Conservation (phyloP, 2,113 vertebrate genomes). For the Lepus europaeus region DNA sequence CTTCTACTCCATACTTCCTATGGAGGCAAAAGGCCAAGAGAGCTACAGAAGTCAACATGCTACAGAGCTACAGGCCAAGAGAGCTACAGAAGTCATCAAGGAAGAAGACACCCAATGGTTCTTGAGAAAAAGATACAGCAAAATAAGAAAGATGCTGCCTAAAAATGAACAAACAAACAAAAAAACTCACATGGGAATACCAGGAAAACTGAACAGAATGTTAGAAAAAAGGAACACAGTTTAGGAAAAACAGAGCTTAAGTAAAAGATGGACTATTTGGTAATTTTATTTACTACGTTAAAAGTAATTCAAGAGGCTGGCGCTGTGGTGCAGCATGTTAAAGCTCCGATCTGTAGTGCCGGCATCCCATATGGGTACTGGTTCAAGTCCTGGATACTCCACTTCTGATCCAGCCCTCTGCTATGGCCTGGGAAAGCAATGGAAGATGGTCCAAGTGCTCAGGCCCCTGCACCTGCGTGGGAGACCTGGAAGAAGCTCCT, state of each 20-base stretch:
- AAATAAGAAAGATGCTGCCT: slow-evolving; percentile 10
- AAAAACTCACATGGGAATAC: background rate
- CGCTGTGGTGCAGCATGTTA: no score
- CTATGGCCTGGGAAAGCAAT: no score
- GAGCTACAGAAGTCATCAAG: slow-evolving; percentile 1
- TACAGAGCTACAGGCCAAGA: background rate
- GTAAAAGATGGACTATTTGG: background rate
- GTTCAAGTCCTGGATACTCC: no score
- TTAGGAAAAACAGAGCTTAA: slow-evolving; percentile 50
- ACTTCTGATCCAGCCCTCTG: no score
- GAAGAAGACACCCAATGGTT: background rate
- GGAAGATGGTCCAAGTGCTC: no score
- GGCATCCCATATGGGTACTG: no score
- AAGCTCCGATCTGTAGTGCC: no score
- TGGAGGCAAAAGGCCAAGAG: slow-evolving; percentile 5
- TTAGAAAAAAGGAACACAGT: slow-evolving; percentile 28
- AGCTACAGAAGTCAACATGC: slow-evolving; percentile 3
- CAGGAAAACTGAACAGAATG: slow-evolving; percentile 43
- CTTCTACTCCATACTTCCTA: background rate
- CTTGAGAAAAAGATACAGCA: background rate
- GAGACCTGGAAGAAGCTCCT: no score
- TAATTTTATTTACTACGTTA: slow-evolving; percentile 47
- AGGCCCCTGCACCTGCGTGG: no score
- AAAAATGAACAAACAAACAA: background rate
- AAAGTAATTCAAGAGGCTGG: slow-evolving; percentile 25